Evolutionary conservation across 2,797 vertebrate species (phyloP).

Genomic region (Fistularia commersonii): DNA sequence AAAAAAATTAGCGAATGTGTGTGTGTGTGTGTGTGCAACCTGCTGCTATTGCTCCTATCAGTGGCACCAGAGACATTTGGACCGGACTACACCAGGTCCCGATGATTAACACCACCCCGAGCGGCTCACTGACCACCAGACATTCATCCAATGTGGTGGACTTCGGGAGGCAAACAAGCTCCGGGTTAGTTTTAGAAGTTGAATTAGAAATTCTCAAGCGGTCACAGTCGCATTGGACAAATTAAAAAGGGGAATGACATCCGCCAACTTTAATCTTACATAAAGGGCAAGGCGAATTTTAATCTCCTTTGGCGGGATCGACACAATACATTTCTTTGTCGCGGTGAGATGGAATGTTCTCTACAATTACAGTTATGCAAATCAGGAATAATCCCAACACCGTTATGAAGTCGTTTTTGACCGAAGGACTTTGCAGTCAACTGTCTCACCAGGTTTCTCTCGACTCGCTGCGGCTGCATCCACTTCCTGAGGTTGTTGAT

Average conservation of each 20-base stretch:
- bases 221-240: slow-evolving; percentile 9
- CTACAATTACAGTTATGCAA: slow-evolving; percentile 15
- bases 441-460: slow-evolving; percentile 71
- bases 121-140: slow-evolving; percentile 71
- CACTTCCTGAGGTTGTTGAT: slow-evolving; percentile 74
- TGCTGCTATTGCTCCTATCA: slow-evolving; percentile 78
- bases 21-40: slow-evolving; percentile 38
- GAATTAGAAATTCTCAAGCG: slow-evolving; percentile 1
- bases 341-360: slow-evolving; percentile 25
- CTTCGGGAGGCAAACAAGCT: slow-evolving; percentile 44
- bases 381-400: slow-evolving; percentile 25
- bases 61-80: slow-evolving; percentile 71
- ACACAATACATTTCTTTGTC: slow-evolving; percentile 61
- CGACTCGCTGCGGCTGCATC: slow-evolving; percentile 74
- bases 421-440: background rate
- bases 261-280: slow-evolving; percentile 10
- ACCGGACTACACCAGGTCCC: slow-evolving; percentile 75
- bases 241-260: background rate
- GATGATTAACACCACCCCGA: slow-evolving; percentile 75
- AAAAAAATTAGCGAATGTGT: background rate
- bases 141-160: slow-evolving; percentile 72
- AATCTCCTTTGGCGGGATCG: slow-evolving; percentile 57
- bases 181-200: slow-evolving; percentile 13
- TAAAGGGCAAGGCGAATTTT: slow-evolving; percentile 30
- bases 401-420: slow-evolving; percentile 3